Percentiles rank a stretch among this genome's conserved stretches.
Conservation (phyloP, 2,888 invertebrate species). For the Pardosa pseudoannulata region DNA sequence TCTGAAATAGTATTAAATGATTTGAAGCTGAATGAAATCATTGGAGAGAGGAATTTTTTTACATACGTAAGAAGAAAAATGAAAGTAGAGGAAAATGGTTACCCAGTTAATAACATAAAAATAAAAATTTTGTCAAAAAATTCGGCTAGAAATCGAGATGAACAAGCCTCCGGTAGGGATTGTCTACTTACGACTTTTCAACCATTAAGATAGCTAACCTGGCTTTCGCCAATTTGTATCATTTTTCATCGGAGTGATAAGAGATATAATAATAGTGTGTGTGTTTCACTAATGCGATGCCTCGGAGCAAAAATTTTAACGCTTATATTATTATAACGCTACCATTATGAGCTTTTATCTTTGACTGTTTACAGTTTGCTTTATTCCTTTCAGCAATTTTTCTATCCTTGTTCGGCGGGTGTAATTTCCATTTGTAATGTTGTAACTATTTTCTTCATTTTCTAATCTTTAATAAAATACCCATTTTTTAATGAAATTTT, state of each 20-base stretch:
- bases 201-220: conserved; percentile 43
- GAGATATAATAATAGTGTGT: conserved; percentile 53
- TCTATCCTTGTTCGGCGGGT: conserved; percentile 22
- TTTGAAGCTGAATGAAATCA: too few species aligned
- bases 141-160: conserved; percentile 17
- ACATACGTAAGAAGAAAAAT: too few species aligned
- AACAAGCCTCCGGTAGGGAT: conserved; percentile 18
- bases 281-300: conserved; percentile 54
- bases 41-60: too few species aligned
- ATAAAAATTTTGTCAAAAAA: conserved; percentile 24
- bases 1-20: too few species aligned
- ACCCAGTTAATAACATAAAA: conserved; percentile 27
- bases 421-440: conserved; percentile 56
- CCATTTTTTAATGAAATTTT: neutral
- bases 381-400: conserved; percentile 28
- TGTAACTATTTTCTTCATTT: conserved; percentile 1
- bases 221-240: conserved; percentile 57
- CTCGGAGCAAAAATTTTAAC: conserved; percentile 43
- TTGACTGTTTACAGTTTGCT: conserved; percentile 32
- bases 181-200: conserved; percentile 14
- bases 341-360: conserved; percentile 47
- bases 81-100: too few species aligned
- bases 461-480: conserved; percentile 19
- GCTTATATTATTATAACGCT: conserved; percentile 35
- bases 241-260: conserved; percentile 63